A percentile compares a stretch with the other conserved stretches of the same genome.
phyloP scores from a whole-genome alignment of 1,140 invertebrate species.

The Mycetomoellerius zeteki region DNA sequence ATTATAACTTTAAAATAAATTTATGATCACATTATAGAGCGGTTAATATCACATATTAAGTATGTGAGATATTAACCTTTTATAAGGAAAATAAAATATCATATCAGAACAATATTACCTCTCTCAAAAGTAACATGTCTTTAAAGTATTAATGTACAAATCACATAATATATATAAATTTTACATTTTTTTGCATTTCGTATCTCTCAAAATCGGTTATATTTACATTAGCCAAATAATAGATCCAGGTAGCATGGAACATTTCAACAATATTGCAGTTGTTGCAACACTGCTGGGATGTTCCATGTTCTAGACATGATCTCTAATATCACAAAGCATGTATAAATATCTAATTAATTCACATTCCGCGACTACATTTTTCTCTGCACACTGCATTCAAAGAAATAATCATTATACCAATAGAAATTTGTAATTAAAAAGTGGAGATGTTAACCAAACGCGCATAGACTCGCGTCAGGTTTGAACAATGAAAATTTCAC shows the following conservation, averaged over 20 bases:
- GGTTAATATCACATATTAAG: too few relatives aligned
- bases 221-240: neutral
- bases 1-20: too few relatives aligned
- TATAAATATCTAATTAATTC: neutral
- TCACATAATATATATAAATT: neutral
- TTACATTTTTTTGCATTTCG: constrained; percentile 8
- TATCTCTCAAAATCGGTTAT: neutral
- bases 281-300: too few relatives aligned
- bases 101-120: constrained; percentile 1
- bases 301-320: neutral
- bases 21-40: too few relatives aligned
- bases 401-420: neutral
- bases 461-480: neutral
- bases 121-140: neutral
- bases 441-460: neutral
- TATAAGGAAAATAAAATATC: constrained; percentile 18
- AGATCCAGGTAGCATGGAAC: too few relatives aligned
- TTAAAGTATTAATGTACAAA: constrained; percentile 2
- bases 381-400: neutral
- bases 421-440: neutral
- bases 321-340: constrained; percentile 38
- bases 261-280: too few relatives aligned
- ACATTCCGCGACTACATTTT: neutral
- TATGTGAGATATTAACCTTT: neutral
- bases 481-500: neutral